Conservation (phyloP, 2,113 vertebrate species). For the Heptranchias perlo region DNA sequence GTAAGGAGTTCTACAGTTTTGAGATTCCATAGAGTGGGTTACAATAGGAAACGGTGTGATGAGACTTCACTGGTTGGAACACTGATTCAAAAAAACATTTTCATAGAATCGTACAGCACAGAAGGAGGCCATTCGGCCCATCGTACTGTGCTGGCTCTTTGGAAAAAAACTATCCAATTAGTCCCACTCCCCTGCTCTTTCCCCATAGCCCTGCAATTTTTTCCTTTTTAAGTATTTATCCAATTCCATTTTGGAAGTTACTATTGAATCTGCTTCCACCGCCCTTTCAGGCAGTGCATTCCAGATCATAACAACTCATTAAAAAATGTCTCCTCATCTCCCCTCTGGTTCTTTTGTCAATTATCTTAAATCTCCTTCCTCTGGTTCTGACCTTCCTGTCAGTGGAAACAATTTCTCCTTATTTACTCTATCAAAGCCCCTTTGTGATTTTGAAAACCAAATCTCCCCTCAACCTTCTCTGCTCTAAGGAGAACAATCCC, state of each 20-base stretch:
- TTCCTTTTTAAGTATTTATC: background rate
- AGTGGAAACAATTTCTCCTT: background rate
- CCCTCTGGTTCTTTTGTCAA: no score
- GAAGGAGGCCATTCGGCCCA: no score
- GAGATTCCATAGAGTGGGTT: no score
- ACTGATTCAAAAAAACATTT: no score
- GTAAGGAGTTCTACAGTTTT: no score
- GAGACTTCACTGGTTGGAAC: no score
- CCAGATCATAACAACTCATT: background rate
- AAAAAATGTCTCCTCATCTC: no score
- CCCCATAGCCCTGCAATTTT: background rate
- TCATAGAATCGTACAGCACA: no score
- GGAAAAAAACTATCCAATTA: background rate
- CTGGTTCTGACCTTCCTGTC: background rate
- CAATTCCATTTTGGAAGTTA: background rate
- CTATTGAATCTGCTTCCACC: background rate
- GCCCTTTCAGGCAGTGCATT: background rate
- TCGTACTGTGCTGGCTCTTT: background rate
- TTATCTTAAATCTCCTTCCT: background rate
- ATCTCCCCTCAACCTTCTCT: background rate
- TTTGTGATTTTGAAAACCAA: background rate
- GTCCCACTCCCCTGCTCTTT: background rate
- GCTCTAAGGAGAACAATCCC: background rate
- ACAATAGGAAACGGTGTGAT: no score
- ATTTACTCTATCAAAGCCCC: background rate